A percentile compares a stretch with the other conserved stretches of the same genome.
Evolutionary conservation across 2,113 vertebrate species (phyloP).

Genomic region (Halichoeres trimaculatus): DNA sequence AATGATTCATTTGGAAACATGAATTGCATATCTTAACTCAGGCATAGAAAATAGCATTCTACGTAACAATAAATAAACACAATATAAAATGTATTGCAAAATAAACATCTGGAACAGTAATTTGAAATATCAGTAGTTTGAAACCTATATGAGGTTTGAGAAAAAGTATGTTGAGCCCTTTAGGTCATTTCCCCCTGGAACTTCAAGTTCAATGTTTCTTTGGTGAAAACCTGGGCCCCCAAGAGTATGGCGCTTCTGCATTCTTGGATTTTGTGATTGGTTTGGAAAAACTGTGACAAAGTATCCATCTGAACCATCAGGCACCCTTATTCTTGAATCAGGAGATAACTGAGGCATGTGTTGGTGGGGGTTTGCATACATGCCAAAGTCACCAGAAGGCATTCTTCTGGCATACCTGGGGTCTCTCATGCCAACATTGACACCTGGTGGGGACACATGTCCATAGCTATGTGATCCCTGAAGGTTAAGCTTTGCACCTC

Average conservation of each 20-base stretch:
- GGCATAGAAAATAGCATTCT: neutral
- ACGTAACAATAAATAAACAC: slow-evolving; percentile 40
- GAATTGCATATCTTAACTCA: neutral
- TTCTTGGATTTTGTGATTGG: slow-evolving; percentile 42
- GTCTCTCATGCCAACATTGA: slow-evolving; percentile 25
- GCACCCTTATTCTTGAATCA: slow-evolving; percentile 1
- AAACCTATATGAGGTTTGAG: slow-evolving; percentile 69
- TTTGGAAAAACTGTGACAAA: slow-evolving; percentile 63
- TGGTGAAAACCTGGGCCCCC: slow-evolving; percentile 52
- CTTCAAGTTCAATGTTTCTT: slow-evolving; percentile 75
- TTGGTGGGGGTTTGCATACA: neutral
- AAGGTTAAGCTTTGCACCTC: slow-evolving; percentile 43
- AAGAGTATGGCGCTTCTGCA: slow-evolving; percentile 53
- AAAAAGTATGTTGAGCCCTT: slow-evolving; percentile 73
- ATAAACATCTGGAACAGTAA: neutral
- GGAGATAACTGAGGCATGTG: slow-evolving; percentile 7
- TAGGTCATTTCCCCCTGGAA: slow-evolving; percentile 62
- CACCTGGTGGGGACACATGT: neutral
- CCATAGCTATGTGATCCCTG: slow-evolving; percentile 13
- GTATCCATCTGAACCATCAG: slow-evolving; percentile 46
- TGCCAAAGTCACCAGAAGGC: neutral
- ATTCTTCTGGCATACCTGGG: slow-evolving; percentile 6
- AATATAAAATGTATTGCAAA: neutral
- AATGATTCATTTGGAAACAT: neutral
- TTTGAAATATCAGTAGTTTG: neutral